A percentile compares a stretch with the other conserved stretches of the same genome.
These are phyloP conservation scores for Proteles cristata DNA, from an alignment of 2,113 vertebrate species.

Conservation along the genomic window DNA sequence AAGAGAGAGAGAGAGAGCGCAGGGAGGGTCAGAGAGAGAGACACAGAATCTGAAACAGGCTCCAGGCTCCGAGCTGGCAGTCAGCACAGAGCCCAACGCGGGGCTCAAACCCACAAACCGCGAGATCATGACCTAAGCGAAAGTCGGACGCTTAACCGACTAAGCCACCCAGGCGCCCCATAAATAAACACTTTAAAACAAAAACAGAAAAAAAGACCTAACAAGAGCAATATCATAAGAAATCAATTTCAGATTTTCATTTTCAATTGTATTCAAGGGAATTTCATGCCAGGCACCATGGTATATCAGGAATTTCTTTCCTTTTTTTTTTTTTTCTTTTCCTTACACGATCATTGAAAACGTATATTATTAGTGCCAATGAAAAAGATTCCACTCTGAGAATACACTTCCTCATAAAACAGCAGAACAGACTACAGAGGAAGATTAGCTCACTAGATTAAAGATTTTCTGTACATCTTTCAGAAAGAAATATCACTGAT, in stretches of 20 bases:
- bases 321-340: not conserved
- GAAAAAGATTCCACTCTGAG: not conserved
- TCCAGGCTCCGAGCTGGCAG: too few species aligned
- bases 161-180: too few species aligned
- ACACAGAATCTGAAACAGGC: too few species aligned
- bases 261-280: constrained; percentile 42
- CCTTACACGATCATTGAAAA: constrained; percentile 49
- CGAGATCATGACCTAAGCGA: too few species aligned
- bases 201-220: not conserved
- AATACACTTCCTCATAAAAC: not conserved
- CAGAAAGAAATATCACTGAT: not conserved
- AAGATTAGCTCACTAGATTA: not conserved
- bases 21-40: too few species aligned
- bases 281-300: constrained; percentile 38
- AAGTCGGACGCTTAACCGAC: too few species aligned
- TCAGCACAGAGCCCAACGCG: too few species aligned
- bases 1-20: too few species aligned
- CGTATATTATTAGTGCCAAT: not conserved
- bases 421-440: not conserved
- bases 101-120: too few species aligned
- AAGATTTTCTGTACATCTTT: not conserved
- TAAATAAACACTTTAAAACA: not conserved
- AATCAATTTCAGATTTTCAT: constrained; percentile 44
- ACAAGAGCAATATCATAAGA: not conserved
- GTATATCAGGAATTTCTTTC: not conserved